phyloP scores from a whole-genome alignment of 2,113 vertebrate genomes.

The Patagioenas fasciata region DNA sequence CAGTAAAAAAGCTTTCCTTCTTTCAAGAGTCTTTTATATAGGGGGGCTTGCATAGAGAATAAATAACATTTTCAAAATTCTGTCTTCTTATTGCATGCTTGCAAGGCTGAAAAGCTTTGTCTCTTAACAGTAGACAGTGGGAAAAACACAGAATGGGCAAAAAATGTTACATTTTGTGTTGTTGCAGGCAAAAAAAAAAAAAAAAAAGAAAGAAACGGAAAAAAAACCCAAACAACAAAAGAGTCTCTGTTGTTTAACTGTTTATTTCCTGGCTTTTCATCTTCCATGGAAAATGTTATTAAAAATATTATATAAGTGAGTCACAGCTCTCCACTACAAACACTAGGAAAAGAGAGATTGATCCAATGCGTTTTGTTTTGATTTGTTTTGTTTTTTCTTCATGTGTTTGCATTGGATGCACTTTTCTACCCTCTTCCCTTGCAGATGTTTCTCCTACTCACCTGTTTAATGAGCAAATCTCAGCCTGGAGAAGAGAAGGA shows the following conservation, averaged over 20 bases:
- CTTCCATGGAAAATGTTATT: not conserved
- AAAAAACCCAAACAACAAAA: rapidly evolving
- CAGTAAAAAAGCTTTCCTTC: not conserved
- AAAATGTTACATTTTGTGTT: not conserved
- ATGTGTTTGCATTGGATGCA: not conserved
- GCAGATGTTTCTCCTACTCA: not conserved
- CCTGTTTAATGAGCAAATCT: not conserved
- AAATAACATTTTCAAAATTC: not conserved
- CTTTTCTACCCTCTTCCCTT: not conserved
- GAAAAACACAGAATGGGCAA: not conserved
- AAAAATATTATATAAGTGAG: not conserved
- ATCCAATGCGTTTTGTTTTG: not conserved
- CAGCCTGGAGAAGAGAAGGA: not conserved
- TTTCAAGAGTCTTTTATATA: not conserved
- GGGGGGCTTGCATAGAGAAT: not conserved
- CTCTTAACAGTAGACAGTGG: not conserved
- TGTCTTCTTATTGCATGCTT: not conserved
- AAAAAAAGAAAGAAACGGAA: not conserved
- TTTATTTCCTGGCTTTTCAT: not conserved
- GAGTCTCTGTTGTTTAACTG: not conserved
- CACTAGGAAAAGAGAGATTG: not conserved
- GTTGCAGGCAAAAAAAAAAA: not conserved
- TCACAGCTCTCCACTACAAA: not conserved
- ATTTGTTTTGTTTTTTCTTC: not conserved
- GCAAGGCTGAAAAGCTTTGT: not conserved